Base-by-base conservation (phyloP, 2,888 invertebrate species). In the Pandemis cinnamomeana region DNA sequence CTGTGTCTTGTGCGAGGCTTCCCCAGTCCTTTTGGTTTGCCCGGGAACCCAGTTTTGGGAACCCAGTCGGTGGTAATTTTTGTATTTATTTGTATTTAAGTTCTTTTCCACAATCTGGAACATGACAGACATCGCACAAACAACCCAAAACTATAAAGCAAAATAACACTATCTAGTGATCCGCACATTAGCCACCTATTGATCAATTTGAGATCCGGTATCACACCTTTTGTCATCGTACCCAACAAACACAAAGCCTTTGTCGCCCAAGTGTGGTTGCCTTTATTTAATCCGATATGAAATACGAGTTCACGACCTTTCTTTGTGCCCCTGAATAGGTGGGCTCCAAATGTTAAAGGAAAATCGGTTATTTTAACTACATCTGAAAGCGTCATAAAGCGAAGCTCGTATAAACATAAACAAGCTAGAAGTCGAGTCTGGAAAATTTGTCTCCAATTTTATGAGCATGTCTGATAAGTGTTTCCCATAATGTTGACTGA, bases 251-350 rank as follows among this genome's bases (percentile, higher is more conserved):
- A 68, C 63, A 68, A 68, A 63, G 63, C 46, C 53, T 67, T 55
- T 72, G 72, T 67, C 7, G 67, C 46, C 68, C 20, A 51, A 72
- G 68, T 58, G 63, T 62, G 62, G 46, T 15, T 72, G 46, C 36
- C 67, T 71, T 67, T 60, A 67, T 62, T 27, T 72, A 46, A 68
- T 68, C 55, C 46, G 41, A 63, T 72, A 68, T 55, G 46, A 68
- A 72, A 68, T 55, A 72, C 15, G 68, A 68, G 46, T 63, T 68
- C 41, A 27, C 10, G 68, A 63, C 53, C 67, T 72, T 72, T 68
- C 55, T 72, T 36, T 27, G 72, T 13, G 51, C 44, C 44, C 6
- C 63, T 36, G 20, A 58, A 68, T 44, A 46, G 41, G 20, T 63
- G 11, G 11, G 53, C 72, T 63, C 20, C n/a, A 5, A 48, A 11